phyloP scores from a whole-genome alignment of 2,113 vertebrate genomes.

The Narcine bancroftii region DNA sequence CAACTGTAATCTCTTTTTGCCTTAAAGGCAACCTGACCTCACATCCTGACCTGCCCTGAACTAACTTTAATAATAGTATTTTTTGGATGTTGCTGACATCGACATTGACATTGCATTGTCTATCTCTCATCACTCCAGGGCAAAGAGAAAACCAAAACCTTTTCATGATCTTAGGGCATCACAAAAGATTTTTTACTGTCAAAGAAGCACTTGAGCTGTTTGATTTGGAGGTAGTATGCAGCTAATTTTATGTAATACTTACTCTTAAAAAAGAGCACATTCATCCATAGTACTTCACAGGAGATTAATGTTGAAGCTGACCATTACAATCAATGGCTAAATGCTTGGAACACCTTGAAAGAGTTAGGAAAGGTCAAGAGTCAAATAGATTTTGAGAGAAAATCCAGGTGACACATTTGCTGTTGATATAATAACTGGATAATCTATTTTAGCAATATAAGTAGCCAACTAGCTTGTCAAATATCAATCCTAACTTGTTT shows the following conservation, averaged over 20 bases:
- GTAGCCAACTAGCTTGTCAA: neutral
- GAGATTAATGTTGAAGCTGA: neutral
- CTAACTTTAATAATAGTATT: neutral
- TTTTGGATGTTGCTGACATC: neutral
- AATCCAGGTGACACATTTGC: neutral
- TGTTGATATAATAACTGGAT: neutral
- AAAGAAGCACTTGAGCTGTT: neutral
- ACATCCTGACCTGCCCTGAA: neutral
- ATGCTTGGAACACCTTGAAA: neutral
- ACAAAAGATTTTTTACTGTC: neutral
- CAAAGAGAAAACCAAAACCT: neutral
- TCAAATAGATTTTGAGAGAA: neutral
- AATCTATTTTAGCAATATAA: neutral
- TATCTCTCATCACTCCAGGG: neutral
- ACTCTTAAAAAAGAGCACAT: neutral
- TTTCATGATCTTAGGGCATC: too few relatives aligned
- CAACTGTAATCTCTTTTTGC: neutral
- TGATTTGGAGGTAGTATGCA: neutral
- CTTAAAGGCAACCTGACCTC: neutral
- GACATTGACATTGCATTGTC: neutral
- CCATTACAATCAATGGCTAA: neutral
- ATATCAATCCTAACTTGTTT: neutral
- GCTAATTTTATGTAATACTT: neutral
- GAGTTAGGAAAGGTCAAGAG: neutral
- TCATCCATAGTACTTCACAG: neutral